Evolutionary conservation across 2,797 vertebrate species (phyloP).

Genomic region (Macroramphosus scolopax): DNA sequence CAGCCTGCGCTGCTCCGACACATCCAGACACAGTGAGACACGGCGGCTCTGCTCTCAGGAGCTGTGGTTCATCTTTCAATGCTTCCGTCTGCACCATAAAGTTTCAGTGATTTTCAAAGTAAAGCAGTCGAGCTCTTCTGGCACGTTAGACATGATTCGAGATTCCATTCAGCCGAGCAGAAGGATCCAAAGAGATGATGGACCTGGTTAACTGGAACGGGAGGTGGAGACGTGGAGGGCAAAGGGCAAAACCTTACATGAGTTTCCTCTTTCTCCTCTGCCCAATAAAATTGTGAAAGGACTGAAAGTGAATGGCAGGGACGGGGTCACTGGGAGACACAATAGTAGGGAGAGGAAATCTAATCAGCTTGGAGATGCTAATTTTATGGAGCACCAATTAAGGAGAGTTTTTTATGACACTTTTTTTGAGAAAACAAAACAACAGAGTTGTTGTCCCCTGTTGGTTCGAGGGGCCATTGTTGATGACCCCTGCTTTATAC

Average conservation of each 20-base stretch:
- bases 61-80: too few relatives aligned
- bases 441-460: slow-evolving; percentile 46
- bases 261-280: slow-evolving; percentile 72
- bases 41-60: too few relatives aligned
- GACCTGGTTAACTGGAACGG: slow-evolving; percentile 49
- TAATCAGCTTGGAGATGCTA: slow-evolving; percentile 81
- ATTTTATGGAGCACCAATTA: slow-evolving; percentile 84
- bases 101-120: too few relatives aligned
- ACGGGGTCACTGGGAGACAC: slow-evolving; percentile 66
- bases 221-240: slow-evolving; percentile 65
- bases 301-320: slow-evolving; percentile 68
- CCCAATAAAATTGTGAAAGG: slow-evolving; percentile 77
- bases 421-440: slow-evolving; percentile 76
- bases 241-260: slow-evolving; percentile 73
- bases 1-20: slow-evolving; percentile 46
- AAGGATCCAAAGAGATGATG: slow-evolving; percentile 45
- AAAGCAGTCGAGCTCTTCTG: too few relatives aligned
- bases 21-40: too few relatives aligned
- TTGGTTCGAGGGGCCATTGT: slow-evolving; percentile 38
- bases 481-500: slow-evolving; percentile 10
- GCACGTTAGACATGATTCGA: slow-evolving; percentile 46
- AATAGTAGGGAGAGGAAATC: slow-evolving; percentile 77
- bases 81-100: too few relatives aligned
- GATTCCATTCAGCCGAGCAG: slow-evolving; percentile 42
- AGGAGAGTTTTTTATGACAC: slow-evolving; percentile 79